Conservation (phyloP, 1,140 invertebrate genomes). For the Bactericera cockerelli region DNA sequence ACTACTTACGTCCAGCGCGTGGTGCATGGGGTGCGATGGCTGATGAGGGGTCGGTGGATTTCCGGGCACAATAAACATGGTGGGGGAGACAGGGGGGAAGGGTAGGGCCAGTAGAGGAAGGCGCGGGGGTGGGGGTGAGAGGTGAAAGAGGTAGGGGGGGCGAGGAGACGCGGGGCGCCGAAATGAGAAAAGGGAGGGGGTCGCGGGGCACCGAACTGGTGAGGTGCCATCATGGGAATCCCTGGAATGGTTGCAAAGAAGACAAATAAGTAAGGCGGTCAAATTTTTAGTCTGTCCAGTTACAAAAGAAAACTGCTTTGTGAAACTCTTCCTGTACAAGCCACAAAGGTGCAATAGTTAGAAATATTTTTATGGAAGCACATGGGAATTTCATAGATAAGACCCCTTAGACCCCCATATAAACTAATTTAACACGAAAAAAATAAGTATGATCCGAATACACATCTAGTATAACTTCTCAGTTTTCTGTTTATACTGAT, state of each 20-base stretch:
- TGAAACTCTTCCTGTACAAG: too few species aligned
- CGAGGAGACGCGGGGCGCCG: not conserved
- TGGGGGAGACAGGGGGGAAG: conserved; percentile 17
- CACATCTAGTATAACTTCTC: too few species aligned
- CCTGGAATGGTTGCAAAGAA: not conserved
- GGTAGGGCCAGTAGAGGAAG: conserved; percentile 17
- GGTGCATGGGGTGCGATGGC: conserved; percentile 15
- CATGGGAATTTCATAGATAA: too few species aligned
- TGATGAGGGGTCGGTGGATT: conserved; percentile 14
- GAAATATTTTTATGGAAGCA: too few species aligned
- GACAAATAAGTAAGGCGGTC: conserved; percentile 4
- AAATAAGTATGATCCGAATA: too few species aligned
- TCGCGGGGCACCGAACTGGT: not conserved
- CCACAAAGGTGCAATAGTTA: too few species aligned
- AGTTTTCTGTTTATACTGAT: too few species aligned
- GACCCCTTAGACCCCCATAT: too few species aligned
- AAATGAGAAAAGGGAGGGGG: not conserved
- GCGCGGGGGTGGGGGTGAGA: not conserved
- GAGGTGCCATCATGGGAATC: not conserved
- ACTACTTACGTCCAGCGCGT: conserved; percentile 15
- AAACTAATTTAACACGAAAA: too few species aligned
- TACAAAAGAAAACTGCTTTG: too few species aligned
- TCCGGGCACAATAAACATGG: conserved; percentile 17
- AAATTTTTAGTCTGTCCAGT: too few species aligned
- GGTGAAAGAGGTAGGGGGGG: not conserved